Base-by-base conservation (phyloP, 2,797 vertebrate genomes). In the Esox lucius region DNA sequence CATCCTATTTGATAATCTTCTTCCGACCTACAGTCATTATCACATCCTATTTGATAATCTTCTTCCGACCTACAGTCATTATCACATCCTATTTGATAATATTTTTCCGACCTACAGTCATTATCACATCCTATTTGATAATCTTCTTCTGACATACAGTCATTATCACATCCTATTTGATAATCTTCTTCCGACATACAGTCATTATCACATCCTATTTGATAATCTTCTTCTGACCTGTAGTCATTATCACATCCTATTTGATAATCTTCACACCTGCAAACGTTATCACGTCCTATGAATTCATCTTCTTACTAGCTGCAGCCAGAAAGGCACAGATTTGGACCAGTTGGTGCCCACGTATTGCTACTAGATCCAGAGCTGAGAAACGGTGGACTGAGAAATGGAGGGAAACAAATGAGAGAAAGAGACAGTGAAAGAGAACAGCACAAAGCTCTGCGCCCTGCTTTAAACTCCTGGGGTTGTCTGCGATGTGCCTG, bases 381-480 rank as follows among this genome's bases (percentile, higher is more conserved):
- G 6, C 65, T 7, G 65, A 67, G 56, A n/a, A 13, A 31, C 3
- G 42, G 35, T 1, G 6, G 6, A 11, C 42, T 11, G 8, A 19
- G 8, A 19, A 16, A 51, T 48, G 17, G 48, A 53, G 68, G 24
- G n/a, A 24, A n/a, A 48, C 39, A 51, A 46, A 26, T 49, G 68
- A 70, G 46, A 51, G 70, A 76, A 83, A 79, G 75, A 70, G 56
- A 75, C 24, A 51, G 28, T 49, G 75, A 76, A 78, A 73, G 77
- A 61, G 71, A 83, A 24, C 73, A 77, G 68, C 13, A 33, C 12
- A 15, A 17, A 59, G n/a, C 53, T 16, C 53, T 59, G 53, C n/a
- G 17, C 53, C 53, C 56, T 24, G 56, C n/a, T n/a, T 7, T 61
- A 1, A 80, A 80, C 83, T 84, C 83, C 88, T 85, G 87, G 84